Percentiles rank a stretch among this genome's conserved stretches.
These are phyloP conservation scores for Lytechinus pictus DNA, from an alignment of 35 echinoderm and acorn worm species.

Conservation along the genomic window DNA sequence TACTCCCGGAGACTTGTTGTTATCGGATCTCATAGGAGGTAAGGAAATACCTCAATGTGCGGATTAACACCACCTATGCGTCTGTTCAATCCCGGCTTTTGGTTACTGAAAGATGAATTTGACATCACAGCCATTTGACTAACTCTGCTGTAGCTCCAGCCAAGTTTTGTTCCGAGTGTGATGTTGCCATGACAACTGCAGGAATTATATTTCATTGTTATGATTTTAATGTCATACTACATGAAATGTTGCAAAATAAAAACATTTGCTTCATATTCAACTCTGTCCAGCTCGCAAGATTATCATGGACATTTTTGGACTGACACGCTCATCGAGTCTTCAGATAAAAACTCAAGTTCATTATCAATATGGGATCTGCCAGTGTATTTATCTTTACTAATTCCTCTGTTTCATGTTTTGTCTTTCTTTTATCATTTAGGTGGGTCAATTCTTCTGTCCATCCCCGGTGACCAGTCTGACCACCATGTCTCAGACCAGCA, in stretches of 20 bases:
- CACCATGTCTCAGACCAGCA: conserved; percentile 32
- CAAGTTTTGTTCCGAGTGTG: not conserved
- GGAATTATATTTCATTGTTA: not conserved
- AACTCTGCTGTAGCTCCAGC: not conserved
- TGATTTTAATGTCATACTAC: not conserved
- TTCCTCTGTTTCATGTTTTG: not conserved
- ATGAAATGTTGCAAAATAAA: no score
- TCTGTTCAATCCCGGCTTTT: not conserved
- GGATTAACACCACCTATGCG: not conserved
- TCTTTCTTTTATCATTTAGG: conserved; percentile 61
- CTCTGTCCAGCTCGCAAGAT: no score
- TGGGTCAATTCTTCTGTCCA: conserved; percentile 96
- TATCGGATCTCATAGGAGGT: not conserved
- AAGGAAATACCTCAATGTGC: not conserved
- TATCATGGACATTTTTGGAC: no score
- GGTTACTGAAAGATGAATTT: not conserved
- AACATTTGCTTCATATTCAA: no score
- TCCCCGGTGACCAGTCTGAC: conserved; percentile 71
- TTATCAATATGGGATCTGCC: not conserved
- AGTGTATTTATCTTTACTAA: no score
- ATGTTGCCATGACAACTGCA: not conserved
- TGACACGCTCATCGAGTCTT: no score
- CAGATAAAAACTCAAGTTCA: no score
- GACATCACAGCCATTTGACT: not conserved
- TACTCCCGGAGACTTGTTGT: not conserved